These are phyloP conservation scores for Progne subis DNA, from an alignment of 2,113 vertebrate genomes.

Conservation along the genomic window DNA sequence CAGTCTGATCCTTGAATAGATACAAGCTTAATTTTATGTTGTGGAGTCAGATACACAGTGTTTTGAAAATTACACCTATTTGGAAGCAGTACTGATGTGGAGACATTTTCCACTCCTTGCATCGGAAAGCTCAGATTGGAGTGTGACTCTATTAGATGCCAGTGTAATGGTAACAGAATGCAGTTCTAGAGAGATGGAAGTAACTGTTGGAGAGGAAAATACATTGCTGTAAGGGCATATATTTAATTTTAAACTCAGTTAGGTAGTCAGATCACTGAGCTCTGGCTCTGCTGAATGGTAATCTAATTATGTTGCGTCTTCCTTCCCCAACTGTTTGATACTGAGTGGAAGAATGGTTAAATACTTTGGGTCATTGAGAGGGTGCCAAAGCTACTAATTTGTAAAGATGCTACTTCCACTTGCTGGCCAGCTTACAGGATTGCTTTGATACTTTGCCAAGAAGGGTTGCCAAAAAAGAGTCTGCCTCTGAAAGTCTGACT, in stretches of 20 bases:
- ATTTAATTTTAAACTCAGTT: background rate
- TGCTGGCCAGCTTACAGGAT: slow-evolving; percentile 12
- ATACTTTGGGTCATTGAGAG: slow-evolving; percentile 24
- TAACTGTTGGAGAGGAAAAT: background rate
- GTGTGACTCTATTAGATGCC: background rate
- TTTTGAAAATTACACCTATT: background rate
- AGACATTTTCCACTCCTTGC: background rate
- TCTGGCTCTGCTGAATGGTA: background rate
- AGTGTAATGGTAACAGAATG: background rate
- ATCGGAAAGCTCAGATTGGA: background rate
- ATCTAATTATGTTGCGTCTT: background rate
- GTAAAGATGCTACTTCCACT: slow-evolving; percentile 24
- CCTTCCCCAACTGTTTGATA: background rate
- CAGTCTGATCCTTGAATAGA: background rate
- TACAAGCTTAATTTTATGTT: background rate
- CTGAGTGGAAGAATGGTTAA: background rate
- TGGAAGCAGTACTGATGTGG: background rate
- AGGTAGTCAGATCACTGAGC: background rate
- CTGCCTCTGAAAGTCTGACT: slow-evolving; percentile 2
- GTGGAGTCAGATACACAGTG: background rate
- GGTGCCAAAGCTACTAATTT: slow-evolving; percentile 32
- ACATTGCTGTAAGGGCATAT: background rate
- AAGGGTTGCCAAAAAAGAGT: slow-evolving; percentile 13
- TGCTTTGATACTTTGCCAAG: slow-evolving; percentile 3
- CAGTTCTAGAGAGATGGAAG: background rate